Evolutionary conservation across 2,888 invertebrate species (phyloP).

Genomic region (Bimastos eiseni): DNA sequence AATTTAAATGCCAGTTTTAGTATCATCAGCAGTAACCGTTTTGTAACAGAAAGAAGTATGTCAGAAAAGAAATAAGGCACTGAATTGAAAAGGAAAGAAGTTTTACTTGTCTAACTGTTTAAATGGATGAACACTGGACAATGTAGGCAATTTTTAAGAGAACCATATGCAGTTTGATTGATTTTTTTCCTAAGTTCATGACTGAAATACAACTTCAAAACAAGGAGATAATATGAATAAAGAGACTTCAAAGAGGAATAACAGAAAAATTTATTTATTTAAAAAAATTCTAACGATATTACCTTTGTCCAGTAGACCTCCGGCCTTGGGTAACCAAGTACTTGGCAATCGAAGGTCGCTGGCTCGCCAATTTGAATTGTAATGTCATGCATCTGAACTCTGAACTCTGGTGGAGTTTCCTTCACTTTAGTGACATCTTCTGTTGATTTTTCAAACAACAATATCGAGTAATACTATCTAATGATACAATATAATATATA

Average conservation of each 20-base stretch:
- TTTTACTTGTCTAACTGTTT: neutral
- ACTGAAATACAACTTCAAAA: too few species aligned
- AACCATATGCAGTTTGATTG: too few species aligned
- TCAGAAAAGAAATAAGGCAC: too few species aligned
- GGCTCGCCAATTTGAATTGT: slow-evolving; percentile 56
- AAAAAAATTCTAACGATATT: slow-evolving; percentile 8
- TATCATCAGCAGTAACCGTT: neutral
- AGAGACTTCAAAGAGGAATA: neutral
- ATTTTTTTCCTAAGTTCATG: too few species aligned
- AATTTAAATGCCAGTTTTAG: neutral
- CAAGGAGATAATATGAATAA: neutral
- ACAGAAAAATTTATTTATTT: neutral
- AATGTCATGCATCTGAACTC: slow-evolving; percentile 55
- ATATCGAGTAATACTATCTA: too few species aligned
- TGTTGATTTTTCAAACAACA: slow-evolving; percentile 27
- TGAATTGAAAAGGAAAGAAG: neutral
- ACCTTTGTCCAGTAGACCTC: slow-evolving; percentile 83
- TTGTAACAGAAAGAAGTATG: neutral
- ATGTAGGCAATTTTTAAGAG: too few species aligned
- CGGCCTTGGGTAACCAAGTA: slow-evolving; percentile 84
- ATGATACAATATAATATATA: too few species aligned
- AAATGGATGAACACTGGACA: too few species aligned
- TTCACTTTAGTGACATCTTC: slow-evolving; percentile 43
- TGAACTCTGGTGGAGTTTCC: slow-evolving; percentile 58
- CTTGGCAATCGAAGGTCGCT: slow-evolving; percentile 71